phyloP scores from a whole-genome alignment of 2,113 vertebrate species.

The Anthoscopus minutus region DNA sequence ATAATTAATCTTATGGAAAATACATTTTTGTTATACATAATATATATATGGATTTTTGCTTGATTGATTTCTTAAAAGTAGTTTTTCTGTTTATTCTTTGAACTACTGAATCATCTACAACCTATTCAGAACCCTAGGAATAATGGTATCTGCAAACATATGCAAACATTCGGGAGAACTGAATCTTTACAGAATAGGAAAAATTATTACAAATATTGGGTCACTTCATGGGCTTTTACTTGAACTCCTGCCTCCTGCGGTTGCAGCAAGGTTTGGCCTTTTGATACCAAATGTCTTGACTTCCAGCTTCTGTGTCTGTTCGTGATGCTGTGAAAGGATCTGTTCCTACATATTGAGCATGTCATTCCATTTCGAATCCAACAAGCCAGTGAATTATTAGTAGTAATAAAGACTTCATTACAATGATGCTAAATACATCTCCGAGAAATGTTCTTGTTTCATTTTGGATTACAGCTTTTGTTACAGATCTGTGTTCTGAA shows the following conservation, averaged over 20 bases:
- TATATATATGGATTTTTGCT: background rate
- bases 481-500: background rate
- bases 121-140: background rate
- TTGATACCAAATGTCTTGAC: background rate
- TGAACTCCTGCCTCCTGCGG: background rate
- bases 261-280: background rate
- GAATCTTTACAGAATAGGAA: background rate
- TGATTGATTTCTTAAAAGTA: background rate
- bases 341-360: background rate
- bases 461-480: background rate
- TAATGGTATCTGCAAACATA: background rate
- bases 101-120: background rate
- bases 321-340: background rate
- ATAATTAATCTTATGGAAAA: background rate
- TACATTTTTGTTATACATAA: background rate
- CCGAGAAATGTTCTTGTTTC: background rate
- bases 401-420: background rate
- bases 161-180: background rate
- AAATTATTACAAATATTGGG: background rate
- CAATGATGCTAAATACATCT: background rate
- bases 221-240: background rate
- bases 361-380: background rate
- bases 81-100: background rate
- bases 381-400: background rate
- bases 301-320: background rate